Percentiles rank a stretch among this genome's conserved stretches.
Conservation (phyloP, 1,140 invertebrate species). For the Sitodiplosis mosellana region DNA sequence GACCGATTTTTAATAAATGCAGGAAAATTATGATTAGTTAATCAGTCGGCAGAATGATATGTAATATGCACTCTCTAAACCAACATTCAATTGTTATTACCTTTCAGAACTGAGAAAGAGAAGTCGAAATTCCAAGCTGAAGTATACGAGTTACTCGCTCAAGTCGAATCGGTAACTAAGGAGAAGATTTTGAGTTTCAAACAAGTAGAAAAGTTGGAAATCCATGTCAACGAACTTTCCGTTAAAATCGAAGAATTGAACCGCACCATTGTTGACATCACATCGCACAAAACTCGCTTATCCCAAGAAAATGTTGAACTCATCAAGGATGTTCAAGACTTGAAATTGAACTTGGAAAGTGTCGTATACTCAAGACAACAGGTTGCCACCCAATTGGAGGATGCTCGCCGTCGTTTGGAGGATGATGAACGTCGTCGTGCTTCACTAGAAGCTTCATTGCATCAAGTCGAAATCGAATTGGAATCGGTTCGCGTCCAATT, state of each 20-base stretch:
- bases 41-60: no score
- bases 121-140: conserved; percentile 91
- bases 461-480: conserved; percentile 81
- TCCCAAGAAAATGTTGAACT: conserved; percentile 88
- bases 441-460: conserved; percentile 68
- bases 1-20: no score
- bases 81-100: no score
- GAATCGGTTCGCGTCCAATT: conserved; percentile 82
- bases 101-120: conserved; percentile 75
- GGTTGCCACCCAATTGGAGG: conserved; percentile 74
- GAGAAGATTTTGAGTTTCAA: conserved; percentile 75
- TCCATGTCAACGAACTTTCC: conserved; percentile 72
- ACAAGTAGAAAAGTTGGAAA: conserved; percentile 76
- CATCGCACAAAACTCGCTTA: conserved; percentile 70
- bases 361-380: conserved; percentile 75
- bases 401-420: conserved; percentile 79
- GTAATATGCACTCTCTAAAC: no score
- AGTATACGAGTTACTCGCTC: conserved; percentile 85
- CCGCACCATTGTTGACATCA: conserved; percentile 86
- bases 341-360: conserved; percentile 85
- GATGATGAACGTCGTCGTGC: conserved; percentile 87
- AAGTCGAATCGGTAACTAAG: conserved; percentile 81
- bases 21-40: no score
- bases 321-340: conserved; percentile 81
- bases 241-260: conserved; percentile 91